Evolutionary conservation across 1,140 invertebrate species (phyloP).

Genomic region (Bathynomus jamesi): DNA sequence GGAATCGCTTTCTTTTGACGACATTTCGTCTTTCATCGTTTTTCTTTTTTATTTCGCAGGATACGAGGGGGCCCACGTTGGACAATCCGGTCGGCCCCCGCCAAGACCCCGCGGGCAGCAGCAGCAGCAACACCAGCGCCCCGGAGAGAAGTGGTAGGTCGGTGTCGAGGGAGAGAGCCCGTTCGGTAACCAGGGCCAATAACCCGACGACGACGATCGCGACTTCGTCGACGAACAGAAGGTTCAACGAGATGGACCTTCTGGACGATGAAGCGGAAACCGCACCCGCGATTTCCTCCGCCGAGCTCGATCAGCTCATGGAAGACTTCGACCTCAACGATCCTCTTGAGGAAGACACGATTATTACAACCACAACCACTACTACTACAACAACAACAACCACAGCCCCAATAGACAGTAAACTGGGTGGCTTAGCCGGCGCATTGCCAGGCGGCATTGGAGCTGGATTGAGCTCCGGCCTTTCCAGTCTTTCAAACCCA

Average conservation of each 20-base stretch:
- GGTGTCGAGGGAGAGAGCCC: conserved; percentile 23
- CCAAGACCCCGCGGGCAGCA: conserved; percentile 26
- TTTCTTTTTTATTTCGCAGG: conserved; percentile 14
- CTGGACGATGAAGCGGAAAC: conserved; percentile 19
- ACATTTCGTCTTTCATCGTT: too few species aligned
- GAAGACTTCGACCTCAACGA: conserved; percentile 35
- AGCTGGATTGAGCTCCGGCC: conserved; percentile 14
- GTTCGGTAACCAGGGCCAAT: background rate
- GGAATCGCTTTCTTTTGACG: too few species aligned
- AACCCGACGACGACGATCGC: background rate
- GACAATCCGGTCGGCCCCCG: conserved; percentile 24
- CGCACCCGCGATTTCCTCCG: conserved; percentile 31
- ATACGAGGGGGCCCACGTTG: conserved; percentile 29
- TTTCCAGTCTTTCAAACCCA: conserved; percentile 31
- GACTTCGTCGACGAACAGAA: conserved; percentile 5
- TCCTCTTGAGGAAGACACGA: conserved; percentile 18
- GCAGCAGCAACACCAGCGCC: conserved; percentile 18
- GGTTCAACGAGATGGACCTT: conserved; percentile 29
- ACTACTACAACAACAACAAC: conserved; percentile 4
- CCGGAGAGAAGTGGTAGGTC: conserved; percentile 37
- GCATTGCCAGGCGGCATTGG: conserved; percentile 32
- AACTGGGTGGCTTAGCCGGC: conserved; percentile 29
- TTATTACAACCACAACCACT: conserved; percentile 9
- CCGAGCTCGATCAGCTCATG: conserved; percentile 36
- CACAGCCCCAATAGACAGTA: conserved; percentile 11